A percentile compares a stretch with the other conserved stretches of the same genome.
phyloP scores from a whole-genome alignment of 2,797 vertebrate species.

The Macropus fuliginosus region DNA sequence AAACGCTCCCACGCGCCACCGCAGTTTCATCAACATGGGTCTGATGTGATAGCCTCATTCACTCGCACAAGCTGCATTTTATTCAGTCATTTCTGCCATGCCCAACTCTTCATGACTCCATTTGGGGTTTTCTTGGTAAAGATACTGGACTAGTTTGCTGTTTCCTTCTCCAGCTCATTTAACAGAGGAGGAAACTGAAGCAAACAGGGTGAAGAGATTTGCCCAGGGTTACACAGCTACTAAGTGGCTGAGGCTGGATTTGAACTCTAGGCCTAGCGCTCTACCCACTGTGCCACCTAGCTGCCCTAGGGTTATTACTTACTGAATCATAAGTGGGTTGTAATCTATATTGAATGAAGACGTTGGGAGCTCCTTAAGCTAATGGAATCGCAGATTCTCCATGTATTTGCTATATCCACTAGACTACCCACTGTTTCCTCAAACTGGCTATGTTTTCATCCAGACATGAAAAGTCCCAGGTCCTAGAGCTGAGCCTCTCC shows the following conservation, averaged over 20 bases:
- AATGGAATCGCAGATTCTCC: not conserved
- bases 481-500: not conserved
- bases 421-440: not conserved
- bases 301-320: not conserved
- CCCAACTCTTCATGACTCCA: not conserved
- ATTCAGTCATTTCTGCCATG: not conserved
- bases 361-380: not conserved
- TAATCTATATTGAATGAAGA: not conserved
- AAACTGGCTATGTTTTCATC: not conserved
- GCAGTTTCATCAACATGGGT: not conserved
- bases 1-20: not conserved
- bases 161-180: not conserved
- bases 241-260: not conserved
- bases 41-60: not conserved
- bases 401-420: not conserved
- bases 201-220: not conserved
- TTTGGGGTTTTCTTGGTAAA: not conserved
- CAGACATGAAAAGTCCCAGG: not conserved
- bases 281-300: not conserved
- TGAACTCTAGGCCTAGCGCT: not conserved
- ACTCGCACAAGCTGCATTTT: not conserved
- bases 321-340: not conserved
- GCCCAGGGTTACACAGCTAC: not conserved
- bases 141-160: not conserved
- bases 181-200: not conserved